phyloP scores from a whole-genome alignment of 2,888 invertebrate species.

The Chloroclysta siterata region DNA sequence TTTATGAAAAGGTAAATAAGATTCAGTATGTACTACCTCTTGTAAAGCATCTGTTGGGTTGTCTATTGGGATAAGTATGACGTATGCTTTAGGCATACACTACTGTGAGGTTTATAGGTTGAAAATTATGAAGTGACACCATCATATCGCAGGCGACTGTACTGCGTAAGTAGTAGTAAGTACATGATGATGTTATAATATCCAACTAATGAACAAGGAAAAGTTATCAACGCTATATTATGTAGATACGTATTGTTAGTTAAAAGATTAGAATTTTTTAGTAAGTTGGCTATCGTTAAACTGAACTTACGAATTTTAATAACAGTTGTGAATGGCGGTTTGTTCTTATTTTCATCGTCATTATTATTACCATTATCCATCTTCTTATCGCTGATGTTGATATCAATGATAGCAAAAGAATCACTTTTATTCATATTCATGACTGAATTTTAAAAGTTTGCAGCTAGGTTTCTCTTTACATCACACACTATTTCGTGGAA shows the following conservation, averaged over 20 bases:
- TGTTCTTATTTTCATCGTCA: slow-evolving; percentile 53
- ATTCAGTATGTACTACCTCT: too few species aligned
- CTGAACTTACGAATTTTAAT: slow-evolving; percentile 74
- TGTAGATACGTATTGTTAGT: not conserved
- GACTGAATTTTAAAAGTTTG: slow-evolving; percentile 26
- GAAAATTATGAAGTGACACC: too few species aligned
- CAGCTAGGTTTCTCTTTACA: not conserved
- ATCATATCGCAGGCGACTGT: too few species aligned
- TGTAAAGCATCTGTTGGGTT: too few species aligned
- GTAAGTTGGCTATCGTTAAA: slow-evolving; percentile 35
- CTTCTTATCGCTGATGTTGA: slow-evolving; percentile 66
- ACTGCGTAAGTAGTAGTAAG: too few species aligned
- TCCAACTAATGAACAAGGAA: not conserved
- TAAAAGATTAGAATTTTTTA: not conserved
- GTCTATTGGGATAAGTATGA: too few species aligned
- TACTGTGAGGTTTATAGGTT: too few species aligned
- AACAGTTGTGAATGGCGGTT: slow-evolving; percentile 61
- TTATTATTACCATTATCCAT: slow-evolving; percentile 48
- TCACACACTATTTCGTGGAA: slow-evolving; percentile 12
- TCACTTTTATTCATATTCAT: slow-evolving; percentile 73
- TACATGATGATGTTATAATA: not conserved
- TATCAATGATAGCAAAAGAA: slow-evolving; percentile 71
- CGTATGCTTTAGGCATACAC: too few species aligned
- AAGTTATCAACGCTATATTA: not conserved
- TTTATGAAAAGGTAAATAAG: too few species aligned